Base-by-base conservation (phyloP, 53 echinoderm and acorn worm genomes). In the Apostichopus leukothele region DNA sequence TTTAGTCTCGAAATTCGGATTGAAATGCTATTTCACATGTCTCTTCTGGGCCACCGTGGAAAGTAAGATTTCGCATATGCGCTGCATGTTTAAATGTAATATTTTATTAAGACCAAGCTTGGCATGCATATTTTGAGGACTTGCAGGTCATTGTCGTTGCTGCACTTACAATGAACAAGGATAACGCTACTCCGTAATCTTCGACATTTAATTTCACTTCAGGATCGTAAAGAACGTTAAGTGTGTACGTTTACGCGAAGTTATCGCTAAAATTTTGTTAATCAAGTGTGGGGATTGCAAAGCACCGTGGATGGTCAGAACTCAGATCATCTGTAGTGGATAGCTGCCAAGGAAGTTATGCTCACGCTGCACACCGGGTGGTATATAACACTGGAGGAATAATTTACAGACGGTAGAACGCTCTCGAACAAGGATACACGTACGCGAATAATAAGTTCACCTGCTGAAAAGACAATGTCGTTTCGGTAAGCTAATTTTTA, bases 121-220 rank as follows among this genome's bases (percentile, higher is more conserved):
- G 16, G 14, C 71, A n/a, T 71, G 71, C 18, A 13, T 71, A 71
- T 6, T 13, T 71, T 71, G 39, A 39, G 39, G 39, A 39, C 39
- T 39, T 39, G 39, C 71, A 71, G 71, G 71, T 71, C 71, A 71
- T n/a, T 71, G 71, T 71, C 71, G 18, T 57, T 57, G 10, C 57
- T 57, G 7, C 57, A 7, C 7, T 57, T 57, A 57, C 10, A 39
- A 39, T 39, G 39, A 39, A 39, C 39, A 39, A 39, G 7, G 57
- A 57, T 71, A 71, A 18, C 71, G 20, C 6, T n/a, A 71, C 71
- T 71, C 1, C 71, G 71, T 71, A 16, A 71, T 71, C 71, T 71
- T 71, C 71, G 71, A 71, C 71, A 71, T 71, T 71, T 71, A 71
- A 71, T 71, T 71, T 71, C 71, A 19, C 13, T 71, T 71, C 71